These are phyloP conservation scores for Tetheella fluctuosa DNA, from an alignment of 2,888 invertebrate species.

Conservation along the genomic window DNA sequence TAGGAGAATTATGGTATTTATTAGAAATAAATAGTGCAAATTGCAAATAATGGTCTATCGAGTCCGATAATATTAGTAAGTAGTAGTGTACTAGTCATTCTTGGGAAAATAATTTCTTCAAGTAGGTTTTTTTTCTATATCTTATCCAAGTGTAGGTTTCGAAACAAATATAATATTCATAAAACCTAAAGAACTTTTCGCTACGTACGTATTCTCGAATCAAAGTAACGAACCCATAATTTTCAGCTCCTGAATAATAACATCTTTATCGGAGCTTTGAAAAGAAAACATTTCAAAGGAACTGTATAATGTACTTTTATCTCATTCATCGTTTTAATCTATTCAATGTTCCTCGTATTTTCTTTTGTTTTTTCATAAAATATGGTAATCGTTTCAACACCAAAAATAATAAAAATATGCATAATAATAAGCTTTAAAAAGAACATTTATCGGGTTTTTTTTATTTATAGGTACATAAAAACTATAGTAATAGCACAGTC, in stretches of 20 bases:
- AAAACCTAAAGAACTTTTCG: constrained; percentile 22
- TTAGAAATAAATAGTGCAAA: too few species aligned
- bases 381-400: background rate
- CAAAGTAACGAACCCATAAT: constrained; percentile 27
- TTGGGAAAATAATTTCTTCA: too few species aligned
- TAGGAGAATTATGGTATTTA: too few species aligned
- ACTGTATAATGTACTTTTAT: constrained; percentile 10
- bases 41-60: too few species aligned
- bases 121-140: too few species aligned
- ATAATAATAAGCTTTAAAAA: too few species aligned
- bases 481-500: too few species aligned
- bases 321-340: background rate
- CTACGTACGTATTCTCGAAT: constrained; percentile 27
- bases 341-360: background rate
- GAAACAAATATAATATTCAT: constrained; percentile 20
- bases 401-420: background rate
- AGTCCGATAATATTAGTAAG: too few species aligned
- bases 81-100: too few species aligned
- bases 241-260: constrained; percentile 24
- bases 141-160: too few species aligned
- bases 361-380: background rate
- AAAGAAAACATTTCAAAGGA: constrained; percentile 8
- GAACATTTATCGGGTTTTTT: too few species aligned
- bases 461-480: too few species aligned
- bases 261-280: constrained; percentile 16